These are phyloP conservation scores for Phalacrocorax carbo DNA, from an alignment of 2,113 vertebrate genomes.

Conservation along the genomic window DNA sequence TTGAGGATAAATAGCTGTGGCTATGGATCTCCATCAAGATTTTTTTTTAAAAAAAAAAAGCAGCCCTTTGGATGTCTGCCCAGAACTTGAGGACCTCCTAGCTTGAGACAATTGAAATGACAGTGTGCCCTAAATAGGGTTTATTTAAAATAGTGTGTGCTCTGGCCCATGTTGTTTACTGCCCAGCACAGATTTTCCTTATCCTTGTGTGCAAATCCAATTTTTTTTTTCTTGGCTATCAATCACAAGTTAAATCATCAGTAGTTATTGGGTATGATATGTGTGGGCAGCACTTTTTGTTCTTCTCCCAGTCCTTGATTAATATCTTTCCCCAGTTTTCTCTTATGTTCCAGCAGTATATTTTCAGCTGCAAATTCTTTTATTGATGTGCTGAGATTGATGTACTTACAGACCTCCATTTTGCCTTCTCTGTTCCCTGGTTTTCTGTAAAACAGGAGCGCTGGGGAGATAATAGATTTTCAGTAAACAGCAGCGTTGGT, in stretches of 20 bases:
- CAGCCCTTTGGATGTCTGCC: slow-evolving; percentile 8
- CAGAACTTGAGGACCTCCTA: slow-evolving; percentile 10
- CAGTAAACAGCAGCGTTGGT: not conserved
- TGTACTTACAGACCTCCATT: not conserved
- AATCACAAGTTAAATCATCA: not conserved
- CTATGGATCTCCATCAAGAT: not conserved
- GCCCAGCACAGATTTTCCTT: not conserved
- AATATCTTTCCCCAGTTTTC: not conserved
- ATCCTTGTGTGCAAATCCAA: not conserved
- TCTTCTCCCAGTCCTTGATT: not conserved
- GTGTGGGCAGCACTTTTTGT: not conserved
- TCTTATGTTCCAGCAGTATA: not conserved
- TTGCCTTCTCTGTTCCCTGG: not conserved
- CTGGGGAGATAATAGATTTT: not conserved
- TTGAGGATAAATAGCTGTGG: slow-evolving; percentile 4
- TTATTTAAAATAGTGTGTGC: not conserved
- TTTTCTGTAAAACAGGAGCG: not conserved
- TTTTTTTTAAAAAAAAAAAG: not conserved
- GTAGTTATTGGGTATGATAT: not conserved
- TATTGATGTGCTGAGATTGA: not conserved
- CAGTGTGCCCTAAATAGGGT: not conserved
- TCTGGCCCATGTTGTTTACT: not conserved
- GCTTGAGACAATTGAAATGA: slow-evolving; percentile 11
- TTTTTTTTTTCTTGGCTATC: not conserved
- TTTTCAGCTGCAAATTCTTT: not conserved